Base-by-base conservation (phyloP, 2,113 vertebrate genomes). In the Peromyscus maniculatus region DNA sequence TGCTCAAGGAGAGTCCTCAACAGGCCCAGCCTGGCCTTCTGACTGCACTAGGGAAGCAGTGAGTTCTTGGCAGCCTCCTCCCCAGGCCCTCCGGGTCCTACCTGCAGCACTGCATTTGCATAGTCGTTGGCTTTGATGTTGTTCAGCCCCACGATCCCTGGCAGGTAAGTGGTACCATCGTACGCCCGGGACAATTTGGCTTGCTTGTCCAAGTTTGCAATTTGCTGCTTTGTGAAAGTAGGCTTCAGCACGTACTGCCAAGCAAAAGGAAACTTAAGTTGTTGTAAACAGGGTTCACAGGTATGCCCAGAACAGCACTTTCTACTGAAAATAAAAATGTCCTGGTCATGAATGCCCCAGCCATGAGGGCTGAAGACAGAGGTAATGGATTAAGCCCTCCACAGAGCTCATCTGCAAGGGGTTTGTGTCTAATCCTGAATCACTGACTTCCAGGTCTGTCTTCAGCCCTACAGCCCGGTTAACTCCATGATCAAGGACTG, bases 61-160 rank as follows among this genome's bases (percentile, higher is more conserved):
- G 9, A 55, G 26, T 36, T 57, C 55, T 33, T 64, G 28, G 39
- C 55, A 1, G 15, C 13, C 66, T 67, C 62, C 57, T 67, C 46
- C 59, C 43, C 28, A 22, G 0, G 71, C 17, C 52, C 36, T 19
- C 26, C 31, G 28, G 11, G 64, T 71, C 96, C 64, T 98, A 99
- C 99, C 99, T 99, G 99, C 28, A 99, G 98, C 57, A 99, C 99
- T 0, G 99, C 99, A 0, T 99, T 99, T 96, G 99, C 99, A 0
- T 99, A 99, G 98, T 99, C 99, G 0, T 99, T 99, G 96, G 99
- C 99, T 98, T 99, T 99, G 97, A 99, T 99, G 98, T 99, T 99
- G 98, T 99, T 99, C 97, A 99, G 99, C 12, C 99, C 99, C 91
- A 99, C 99, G 1, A 99, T 99, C 93, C 99, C 99, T 0, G 99